Evolutionary conservation across 1,140 invertebrate genomes (phyloP), one percentile per base, ranked within the genome.

Genomic region (Drosophila santomea): DNA sequence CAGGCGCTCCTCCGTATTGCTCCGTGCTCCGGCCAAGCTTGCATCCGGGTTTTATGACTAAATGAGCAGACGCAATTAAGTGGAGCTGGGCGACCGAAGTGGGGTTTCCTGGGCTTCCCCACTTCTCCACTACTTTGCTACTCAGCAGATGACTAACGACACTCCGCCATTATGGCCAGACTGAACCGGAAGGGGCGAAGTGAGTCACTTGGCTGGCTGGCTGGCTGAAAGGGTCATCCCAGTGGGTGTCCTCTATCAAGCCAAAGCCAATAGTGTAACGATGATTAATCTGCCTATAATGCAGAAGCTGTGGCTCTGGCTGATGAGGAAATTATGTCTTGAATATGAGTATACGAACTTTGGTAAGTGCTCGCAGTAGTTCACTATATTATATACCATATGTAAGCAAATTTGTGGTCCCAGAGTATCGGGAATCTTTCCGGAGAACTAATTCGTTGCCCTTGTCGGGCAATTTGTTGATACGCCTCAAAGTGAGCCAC

Each of bases 51-150:
- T 84, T 80, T 77, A 80, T 73, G 61, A 63, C 76, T 51, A 79
- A 84, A 83, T 83, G 71, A 79, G 80, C 72, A 80, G 76, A 84
- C 67, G 62, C 80, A 84, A 84, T 84, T 84, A 84, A 72, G 61
- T 71, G 71, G 55, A 58, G 78, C 60, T 23, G 47, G 15, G 36
- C 1, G 48, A 6, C 14, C 10, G 25, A 15, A 17, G 41, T 45
- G 38, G 63, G 7, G n/a, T 36, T 59, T 48, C 12, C 25, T 14
- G 15, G 43, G 11, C 52, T 7, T 23, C 35, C 6, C 6, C 11
- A 3, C 28, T 25, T 4, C 25, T 25, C 25, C 25, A 4, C 4
- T 4, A 25, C 52, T 36, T 7, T n/a, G 20, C 20, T 17, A 50
- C 12, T 23, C 43, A 28, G n/a, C 52, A 78, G 69, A 81, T 81